Evolutionary conservation across 1,140 invertebrate genomes (phyloP).

Genomic region (Stegodyphus dumicola): DNA sequence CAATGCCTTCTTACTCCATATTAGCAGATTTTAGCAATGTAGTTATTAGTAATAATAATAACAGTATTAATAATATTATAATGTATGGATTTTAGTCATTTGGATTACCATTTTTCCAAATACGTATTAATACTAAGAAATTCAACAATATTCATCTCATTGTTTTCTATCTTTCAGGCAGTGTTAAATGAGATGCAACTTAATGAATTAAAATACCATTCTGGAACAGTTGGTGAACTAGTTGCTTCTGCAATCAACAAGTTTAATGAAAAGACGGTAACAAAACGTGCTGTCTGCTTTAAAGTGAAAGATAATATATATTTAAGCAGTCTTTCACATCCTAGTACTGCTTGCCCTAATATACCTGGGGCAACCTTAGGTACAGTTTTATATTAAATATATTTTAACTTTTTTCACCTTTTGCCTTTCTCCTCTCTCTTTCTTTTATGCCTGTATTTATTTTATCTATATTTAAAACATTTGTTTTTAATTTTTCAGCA

Average conservation of each 20-base stretch:
- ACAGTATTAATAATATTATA: too few relatives aligned
- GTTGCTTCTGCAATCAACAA: constrained; percentile 28
- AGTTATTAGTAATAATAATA: too few relatives aligned
- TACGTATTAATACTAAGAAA: not conserved
- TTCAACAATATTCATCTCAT: not conserved
- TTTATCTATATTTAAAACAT: too few relatives aligned
- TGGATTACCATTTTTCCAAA: not conserved
- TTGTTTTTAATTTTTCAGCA: too few relatives aligned
- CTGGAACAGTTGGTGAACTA: constrained; percentile 27
- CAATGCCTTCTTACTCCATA: too few relatives aligned
- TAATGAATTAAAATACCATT: not conserved
- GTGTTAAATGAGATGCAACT: constrained; percentile 20
- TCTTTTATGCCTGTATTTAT: too few relatives aligned
- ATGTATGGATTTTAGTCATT: too few relatives aligned
- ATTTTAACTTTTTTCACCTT: too few relatives aligned
- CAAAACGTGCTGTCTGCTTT: constrained; percentile 58
- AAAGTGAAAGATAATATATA: constrained; percentile 19
- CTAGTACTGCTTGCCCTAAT: constrained; percentile 69
- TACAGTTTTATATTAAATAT: constrained; percentile 67
- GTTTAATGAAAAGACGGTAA: constrained; percentile 49
- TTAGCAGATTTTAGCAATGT: too few relatives aligned
- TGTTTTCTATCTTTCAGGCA: not conserved
- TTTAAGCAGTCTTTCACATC: constrained; percentile 80
- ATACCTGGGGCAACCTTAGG: constrained; percentile 71
- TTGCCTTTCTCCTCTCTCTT: too few relatives aligned